Percentiles rank a stretch among this genome's conserved stretches.
These are phyloP conservation scores for Trialeurodes vaporariorum DNA, from an alignment of 1,140 invertebrate species.

Conservation along the genomic window DNA sequence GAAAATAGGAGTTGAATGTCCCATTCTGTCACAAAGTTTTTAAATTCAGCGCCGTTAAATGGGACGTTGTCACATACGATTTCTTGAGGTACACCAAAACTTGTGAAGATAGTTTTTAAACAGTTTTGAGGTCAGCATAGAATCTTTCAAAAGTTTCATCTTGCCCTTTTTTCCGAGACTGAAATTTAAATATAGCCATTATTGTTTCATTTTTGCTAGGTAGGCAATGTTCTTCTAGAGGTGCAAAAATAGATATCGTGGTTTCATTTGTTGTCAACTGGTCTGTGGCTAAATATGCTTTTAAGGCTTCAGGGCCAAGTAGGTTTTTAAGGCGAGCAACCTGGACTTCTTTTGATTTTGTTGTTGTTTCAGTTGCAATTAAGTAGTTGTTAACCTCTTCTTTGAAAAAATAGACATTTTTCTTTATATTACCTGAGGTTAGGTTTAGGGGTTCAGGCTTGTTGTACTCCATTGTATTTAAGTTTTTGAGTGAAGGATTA, in stretches of 20 bases:
- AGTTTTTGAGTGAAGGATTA: no score
- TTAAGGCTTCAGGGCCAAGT: slow-evolving; percentile 7
- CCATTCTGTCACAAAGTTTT: no score
- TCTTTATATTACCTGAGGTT: not conserved
- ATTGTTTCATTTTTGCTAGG: slow-evolving; percentile 7
- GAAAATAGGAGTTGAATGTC: no score
- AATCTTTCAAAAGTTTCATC: slow-evolving; percentile 10
- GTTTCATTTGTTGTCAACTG: not conserved
- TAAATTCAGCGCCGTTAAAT: no score
- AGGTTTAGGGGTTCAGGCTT: slow-evolving; percentile 1
- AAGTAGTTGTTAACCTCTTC: slow-evolving; percentile 8
- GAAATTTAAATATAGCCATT: slow-evolving; percentile 14
- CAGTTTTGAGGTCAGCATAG: slow-evolving; percentile 7
- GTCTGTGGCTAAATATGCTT: not conserved
- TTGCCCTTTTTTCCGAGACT: slow-evolving; percentile 2
- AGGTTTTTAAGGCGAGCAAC: slow-evolving; percentile 9
- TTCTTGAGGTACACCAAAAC: no score
- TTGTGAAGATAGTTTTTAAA: slow-evolving; percentile 5
- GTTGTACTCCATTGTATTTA: slow-evolving; percentile 9
- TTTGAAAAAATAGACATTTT: slow-evolving; percentile 5
- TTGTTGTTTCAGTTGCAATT: slow-evolving; percentile 9
- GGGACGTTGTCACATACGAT: no score
- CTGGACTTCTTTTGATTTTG: slow-evolving; percentile 2
- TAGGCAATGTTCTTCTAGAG: slow-evolving; percentile 11
- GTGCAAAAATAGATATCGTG: not conserved